phyloP scores from a whole-genome alignment of 1,140 invertebrate species.

The Pseudoatta argentina region DNA sequence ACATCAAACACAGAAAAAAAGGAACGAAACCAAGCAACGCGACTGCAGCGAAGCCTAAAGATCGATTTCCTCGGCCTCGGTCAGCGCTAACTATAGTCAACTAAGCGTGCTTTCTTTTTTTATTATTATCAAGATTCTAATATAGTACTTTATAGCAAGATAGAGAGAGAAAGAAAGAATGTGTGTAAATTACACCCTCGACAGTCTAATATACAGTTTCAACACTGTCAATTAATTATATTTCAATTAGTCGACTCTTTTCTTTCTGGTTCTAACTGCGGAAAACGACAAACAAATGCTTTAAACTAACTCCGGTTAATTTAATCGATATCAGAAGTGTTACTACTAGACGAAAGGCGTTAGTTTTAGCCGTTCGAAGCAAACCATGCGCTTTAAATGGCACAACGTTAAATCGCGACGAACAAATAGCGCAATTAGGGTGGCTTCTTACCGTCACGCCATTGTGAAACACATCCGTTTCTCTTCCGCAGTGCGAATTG shows the following conservation, averaged over 20 bases:
- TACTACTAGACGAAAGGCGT: not conserved
- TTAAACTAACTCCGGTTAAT: not conserved
- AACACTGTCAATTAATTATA: not conserved
- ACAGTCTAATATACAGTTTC: not conserved
- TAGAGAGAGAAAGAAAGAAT: not conserved
- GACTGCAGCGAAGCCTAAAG: not conserved
- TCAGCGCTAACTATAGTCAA: conserved; percentile 29
- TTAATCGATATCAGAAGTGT: conserved; percentile 7
- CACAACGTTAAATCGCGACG: conserved; percentile 62
- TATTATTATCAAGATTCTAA: conserved; percentile 38
- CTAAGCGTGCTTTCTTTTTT: conserved; percentile 4
- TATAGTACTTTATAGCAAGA: not conserved
- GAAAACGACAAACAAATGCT: not conserved
- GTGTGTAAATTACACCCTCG: not conserved
- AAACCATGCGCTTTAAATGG: conserved; percentile 57
- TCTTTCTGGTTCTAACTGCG: not conserved
- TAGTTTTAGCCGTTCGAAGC: conserved; percentile 8
- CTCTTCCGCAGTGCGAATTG: conserved; percentile 31
- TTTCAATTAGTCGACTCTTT: conserved; percentile 21
- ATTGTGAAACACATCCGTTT: conserved; percentile 66
- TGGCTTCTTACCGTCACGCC: not conserved
- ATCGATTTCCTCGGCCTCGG: conserved; percentile 43
- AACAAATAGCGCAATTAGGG: conserved; percentile 66
- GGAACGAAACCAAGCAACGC: not conserved
- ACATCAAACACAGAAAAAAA: not conserved